Evolutionary conservation across 2,797 vertebrate genomes (phyloP).

Genomic region (Neoniphon sammara): DNA sequence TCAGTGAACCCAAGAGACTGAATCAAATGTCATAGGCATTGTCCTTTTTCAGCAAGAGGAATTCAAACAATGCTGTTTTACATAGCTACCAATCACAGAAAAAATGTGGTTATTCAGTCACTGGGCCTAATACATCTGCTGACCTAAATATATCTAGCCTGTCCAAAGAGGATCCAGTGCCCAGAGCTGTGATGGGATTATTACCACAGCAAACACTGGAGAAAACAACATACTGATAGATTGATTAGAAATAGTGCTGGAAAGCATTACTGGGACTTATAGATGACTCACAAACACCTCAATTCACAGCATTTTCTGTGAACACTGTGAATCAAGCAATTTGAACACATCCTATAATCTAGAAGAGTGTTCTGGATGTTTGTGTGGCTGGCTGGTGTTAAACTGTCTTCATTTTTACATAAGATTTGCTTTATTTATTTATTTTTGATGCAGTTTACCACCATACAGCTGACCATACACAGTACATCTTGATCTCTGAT

Average conservation of each 20-base stretch:
- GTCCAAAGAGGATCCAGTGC: slow-evolving; percentile 70
- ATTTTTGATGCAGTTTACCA: too few species aligned
- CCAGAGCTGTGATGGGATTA: slow-evolving; percentile 67
- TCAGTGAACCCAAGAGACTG: background rate
- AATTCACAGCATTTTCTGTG: background rate
- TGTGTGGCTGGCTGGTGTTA: background rate
- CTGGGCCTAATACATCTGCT: slow-evolving; percentile 63
- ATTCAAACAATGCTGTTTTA: background rate
- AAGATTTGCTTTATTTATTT: too few species aligned
- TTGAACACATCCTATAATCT: too few species aligned
- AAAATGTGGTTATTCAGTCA: slow-evolving; percentile 20
- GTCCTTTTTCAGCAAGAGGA: background rate
- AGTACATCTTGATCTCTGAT: too few species aligned
- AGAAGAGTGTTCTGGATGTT: background rate
- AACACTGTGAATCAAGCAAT: too few species aligned
- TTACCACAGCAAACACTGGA: slow-evolving; percentile 27
- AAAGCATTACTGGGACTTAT: slow-evolving; percentile 22
- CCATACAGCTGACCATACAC: too few species aligned
- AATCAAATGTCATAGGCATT: background rate
- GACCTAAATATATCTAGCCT: slow-evolving; percentile 71
- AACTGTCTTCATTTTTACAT: background rate
- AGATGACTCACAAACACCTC: background rate
- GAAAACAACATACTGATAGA: slow-evolving; percentile 43
- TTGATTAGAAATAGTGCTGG: slow-evolving; percentile 40
- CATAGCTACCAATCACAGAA: slow-evolving; percentile 14